Conservation (phyloP, 2,797 vertebrate species). For the Esox lucius region DNA sequence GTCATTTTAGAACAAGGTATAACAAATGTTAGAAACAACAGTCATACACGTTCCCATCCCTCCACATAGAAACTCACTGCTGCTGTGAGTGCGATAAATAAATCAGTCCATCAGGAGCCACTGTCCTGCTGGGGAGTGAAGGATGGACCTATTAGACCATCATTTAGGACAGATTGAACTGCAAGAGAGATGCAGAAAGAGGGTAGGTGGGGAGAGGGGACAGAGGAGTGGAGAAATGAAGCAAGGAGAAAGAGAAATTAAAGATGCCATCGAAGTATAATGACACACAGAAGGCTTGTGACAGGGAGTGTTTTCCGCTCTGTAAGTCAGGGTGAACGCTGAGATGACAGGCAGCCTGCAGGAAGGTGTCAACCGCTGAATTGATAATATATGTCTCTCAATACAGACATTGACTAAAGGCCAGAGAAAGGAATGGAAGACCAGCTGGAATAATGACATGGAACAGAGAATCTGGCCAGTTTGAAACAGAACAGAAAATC, state of each 20-base stretch:
- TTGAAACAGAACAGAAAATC: neutral
- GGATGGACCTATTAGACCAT: slow-evolving; percentile 65
- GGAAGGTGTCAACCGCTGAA: slow-evolving; percentile 21
- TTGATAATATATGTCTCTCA: slow-evolving; percentile 29
- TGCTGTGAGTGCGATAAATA: slow-evolving; percentile 49
- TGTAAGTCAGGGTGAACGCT: slow-evolving; percentile 42
- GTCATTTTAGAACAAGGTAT: neutral
- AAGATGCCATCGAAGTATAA: slow-evolving; percentile 49
- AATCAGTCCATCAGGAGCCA: slow-evolving; percentile 43
- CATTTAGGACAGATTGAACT: slow-evolving; percentile 65
- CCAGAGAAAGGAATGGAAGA: slow-evolving; percentile 17
- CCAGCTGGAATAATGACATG: neutral
- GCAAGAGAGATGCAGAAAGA: too few species aligned
- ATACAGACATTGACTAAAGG: slow-evolving; percentile 37
- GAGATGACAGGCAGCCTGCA: slow-evolving; percentile 56
- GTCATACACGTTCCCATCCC: neutral
- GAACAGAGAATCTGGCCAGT: neutral
- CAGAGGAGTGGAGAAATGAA: slow-evolving; percentile 30
- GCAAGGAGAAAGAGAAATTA: slow-evolving; percentile 56
- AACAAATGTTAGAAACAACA: neutral
- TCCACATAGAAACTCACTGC: slow-evolving; percentile 13
- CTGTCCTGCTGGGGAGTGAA: slow-evolving; percentile 49
- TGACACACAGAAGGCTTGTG: slow-evolving; percentile 47
- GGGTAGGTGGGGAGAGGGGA: slow-evolving; percentile 55
- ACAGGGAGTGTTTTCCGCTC: slow-evolving; percentile 57